Evolutionary conservation across 2,888 invertebrate species (phyloP).

Genomic region (Flexamia atlantica): DNA sequence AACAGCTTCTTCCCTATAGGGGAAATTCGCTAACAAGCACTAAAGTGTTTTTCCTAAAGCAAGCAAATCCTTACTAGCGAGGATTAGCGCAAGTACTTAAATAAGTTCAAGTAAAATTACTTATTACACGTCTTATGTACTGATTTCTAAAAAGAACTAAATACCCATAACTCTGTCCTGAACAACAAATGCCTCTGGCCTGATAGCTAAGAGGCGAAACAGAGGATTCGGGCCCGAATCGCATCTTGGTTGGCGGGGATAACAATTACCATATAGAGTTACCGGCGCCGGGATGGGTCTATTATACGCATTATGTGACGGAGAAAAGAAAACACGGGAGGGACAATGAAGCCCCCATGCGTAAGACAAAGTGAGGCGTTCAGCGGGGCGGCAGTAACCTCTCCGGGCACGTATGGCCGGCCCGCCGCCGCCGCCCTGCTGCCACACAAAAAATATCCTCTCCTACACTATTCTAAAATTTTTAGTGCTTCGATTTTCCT

Average conservation of each 20-base stretch:
- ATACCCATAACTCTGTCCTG: no score
- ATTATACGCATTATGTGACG: conserved; percentile 57
- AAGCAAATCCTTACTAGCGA: no score
- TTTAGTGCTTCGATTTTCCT: no score
- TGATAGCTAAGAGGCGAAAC: background rate
- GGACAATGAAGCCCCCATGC: conserved; percentile 51
- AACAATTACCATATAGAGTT: conserved; percentile 55
- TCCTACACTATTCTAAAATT: background rate
- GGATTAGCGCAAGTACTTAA: no score
- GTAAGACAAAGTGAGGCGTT: conserved; percentile 43
- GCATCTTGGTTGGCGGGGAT: conserved; percentile 13
- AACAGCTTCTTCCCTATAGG: conserved; percentile 22
- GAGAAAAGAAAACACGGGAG: conserved; percentile 42
- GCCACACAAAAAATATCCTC: background rate
- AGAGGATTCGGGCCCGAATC: background rate
- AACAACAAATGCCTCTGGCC: no score
- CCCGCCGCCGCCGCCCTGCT: background rate
- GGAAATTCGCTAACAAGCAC: conserved; percentile 15
- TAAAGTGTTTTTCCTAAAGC: no score
- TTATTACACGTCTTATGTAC: no score
- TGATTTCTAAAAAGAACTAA: no score
- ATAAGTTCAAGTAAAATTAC: no score
- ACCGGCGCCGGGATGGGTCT: conserved; percentile 49
- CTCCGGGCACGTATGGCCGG: background rate
- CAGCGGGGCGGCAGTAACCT: conserved; percentile 4